Conservation (phyloP, 1,140 invertebrate species). For the Mercenaria mercenaria region DNA sequence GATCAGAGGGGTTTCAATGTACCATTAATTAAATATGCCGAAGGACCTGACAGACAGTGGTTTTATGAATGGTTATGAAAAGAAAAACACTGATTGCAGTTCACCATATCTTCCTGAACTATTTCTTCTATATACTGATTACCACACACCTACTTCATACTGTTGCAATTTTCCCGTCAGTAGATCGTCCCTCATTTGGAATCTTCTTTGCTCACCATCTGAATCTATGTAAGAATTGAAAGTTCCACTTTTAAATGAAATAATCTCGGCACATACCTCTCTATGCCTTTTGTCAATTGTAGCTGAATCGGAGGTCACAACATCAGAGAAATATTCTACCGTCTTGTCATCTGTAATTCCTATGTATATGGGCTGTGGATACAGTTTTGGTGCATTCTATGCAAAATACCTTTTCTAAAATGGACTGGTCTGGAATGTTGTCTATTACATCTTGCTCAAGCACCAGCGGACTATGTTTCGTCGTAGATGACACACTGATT, state of each 20-base stretch:
- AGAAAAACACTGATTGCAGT: neutral
- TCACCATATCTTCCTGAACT: neutral
- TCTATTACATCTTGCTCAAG: neutral
- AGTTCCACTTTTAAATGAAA: neutral
- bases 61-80: neutral
- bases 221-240: neutral
- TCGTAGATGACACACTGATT: neutral
- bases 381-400: neutral
- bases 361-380: neutral
- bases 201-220: neutral
- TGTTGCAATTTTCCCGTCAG: neutral
- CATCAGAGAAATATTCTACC: neutral
- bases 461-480: neutral
- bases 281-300: neutral
- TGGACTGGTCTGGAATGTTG: neutral
- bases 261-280: neutral
- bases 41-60: neutral
- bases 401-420: neutral
- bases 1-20: conserved; percentile 9
- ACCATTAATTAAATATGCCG: conserved; percentile 26
- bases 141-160: neutral
- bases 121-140: neutral
- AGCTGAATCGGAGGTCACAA: neutral
- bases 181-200: neutral
- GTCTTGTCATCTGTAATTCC: neutral